These are phyloP conservation scores for Acropternis orthonyx DNA, from an alignment of 2,797 vertebrate genomes.

Conservation along the genomic window DNA sequence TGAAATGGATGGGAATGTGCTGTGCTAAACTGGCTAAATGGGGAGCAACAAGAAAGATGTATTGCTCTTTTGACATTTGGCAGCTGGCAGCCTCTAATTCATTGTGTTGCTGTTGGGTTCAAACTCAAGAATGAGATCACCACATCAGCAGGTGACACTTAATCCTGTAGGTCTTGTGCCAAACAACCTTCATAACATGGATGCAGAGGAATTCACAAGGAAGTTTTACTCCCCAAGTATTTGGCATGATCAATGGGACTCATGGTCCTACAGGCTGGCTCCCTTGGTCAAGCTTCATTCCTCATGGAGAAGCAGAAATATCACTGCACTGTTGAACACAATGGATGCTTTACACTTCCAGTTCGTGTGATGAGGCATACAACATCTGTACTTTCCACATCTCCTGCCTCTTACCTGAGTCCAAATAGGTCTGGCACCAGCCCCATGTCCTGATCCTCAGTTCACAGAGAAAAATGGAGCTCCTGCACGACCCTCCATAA, in stretches of 20 bases:
- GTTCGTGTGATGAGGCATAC: not conserved
- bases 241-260: not conserved
- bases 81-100: not conserved
- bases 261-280: not conserved
- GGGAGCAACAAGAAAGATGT: not conserved
- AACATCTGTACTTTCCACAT: not conserved
- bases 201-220: not conserved
- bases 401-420: not conserved
- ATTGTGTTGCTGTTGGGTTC: not conserved
- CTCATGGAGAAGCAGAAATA: not conserved
- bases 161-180: not conserved
- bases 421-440: not conserved
- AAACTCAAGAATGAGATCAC: not conserved
- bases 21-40: not conserved
- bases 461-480: not conserved
- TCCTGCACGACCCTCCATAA: not conserved
- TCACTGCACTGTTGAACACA: not conserved
- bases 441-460: fast-evolving
- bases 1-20: not conserved
- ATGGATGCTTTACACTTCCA: not conserved
- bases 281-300: not conserved
- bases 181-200: not conserved
- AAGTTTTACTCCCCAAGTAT: not conserved
- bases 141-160: not conserved
- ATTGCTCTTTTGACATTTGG: not conserved